Percentiles rank a stretch among this genome's conserved stretches.
Evolutionary conservation across 2,888 invertebrate genomes (phyloP).

Genomic region (Papilio elwesi): DNA sequence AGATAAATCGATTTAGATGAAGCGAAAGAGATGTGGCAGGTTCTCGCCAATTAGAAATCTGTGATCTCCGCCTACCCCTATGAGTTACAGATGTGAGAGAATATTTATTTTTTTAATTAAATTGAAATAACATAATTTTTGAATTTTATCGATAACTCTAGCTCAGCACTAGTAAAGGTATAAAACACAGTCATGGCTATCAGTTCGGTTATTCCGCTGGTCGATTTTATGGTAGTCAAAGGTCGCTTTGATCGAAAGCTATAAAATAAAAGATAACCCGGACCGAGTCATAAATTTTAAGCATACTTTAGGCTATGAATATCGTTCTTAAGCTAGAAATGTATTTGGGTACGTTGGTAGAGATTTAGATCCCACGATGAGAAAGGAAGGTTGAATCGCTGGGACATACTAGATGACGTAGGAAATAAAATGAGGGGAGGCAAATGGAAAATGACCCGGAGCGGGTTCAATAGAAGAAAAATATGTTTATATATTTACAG

Average conservation of each 20-base stretch:
- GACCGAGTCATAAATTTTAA: constrained; percentile 31
- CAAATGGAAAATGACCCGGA: background rate
- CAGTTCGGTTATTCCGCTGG: constrained; percentile 26
- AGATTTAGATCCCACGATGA: background rate
- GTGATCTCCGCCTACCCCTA: no score
- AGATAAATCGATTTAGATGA: no score
- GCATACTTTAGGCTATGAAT: constrained; percentile 39
- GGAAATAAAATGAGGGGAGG: background rate
- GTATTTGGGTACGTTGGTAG: constrained; percentile 9
- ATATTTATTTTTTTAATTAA: no score
- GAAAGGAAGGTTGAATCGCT: constrained; percentile 25
- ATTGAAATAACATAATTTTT: no score
- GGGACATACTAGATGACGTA: background rate
- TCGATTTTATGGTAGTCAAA: constrained; percentile 35
- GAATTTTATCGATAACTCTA: background rate
- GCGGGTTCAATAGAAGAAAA: background rate
- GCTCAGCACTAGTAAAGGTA: constrained; percentile 20
- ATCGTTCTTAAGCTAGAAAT: constrained; percentile 35
- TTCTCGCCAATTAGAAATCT: no score
- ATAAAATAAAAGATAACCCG: constrained; percentile 39
- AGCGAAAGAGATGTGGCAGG: no score
- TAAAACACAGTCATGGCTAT: constrained; percentile 24
- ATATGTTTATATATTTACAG: background rate
- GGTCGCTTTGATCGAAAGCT: constrained; percentile 27
- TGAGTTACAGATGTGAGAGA: no score